These are phyloP conservation scores for Nycticorax nycticorax DNA, from an alignment of 2,113 vertebrate species.

Conservation along the genomic window DNA sequence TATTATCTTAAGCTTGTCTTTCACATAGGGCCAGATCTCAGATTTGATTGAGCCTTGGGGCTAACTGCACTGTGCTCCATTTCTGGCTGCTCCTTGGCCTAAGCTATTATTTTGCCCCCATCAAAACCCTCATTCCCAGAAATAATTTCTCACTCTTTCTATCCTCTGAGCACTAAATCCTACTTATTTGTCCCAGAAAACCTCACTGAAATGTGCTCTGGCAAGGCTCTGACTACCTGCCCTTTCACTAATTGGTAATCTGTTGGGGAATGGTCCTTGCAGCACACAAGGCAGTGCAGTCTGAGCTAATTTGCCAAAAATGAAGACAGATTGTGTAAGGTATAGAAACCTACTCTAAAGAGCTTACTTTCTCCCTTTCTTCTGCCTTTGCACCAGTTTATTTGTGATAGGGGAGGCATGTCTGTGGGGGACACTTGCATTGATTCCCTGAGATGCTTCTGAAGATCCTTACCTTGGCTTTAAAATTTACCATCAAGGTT, in stretches of 20 bases:
- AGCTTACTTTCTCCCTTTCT: neutral
- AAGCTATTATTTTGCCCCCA: neutral
- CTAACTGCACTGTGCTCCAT: neutral
- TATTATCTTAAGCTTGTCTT: neutral
- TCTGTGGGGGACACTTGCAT: neutral
- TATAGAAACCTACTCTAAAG: neutral
- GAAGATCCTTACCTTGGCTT: neutral
- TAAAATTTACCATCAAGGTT: neutral
- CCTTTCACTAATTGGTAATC: neutral
- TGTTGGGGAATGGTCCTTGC: neutral
- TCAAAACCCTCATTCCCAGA: neutral
- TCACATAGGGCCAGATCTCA: neutral
- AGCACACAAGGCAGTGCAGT: neutral
- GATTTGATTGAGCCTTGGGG: neutral
- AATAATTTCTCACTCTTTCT: neutral
- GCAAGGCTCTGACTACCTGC: neutral
- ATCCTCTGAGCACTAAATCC: neutral
- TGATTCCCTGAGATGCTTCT: neutral
- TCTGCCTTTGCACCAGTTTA: neutral
- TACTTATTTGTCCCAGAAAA: neutral
- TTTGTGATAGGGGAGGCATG: neutral
- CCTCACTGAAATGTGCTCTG: neutral
- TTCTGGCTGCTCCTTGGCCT: neutral
- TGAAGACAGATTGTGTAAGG: neutral
- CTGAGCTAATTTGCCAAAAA: neutral